Conservation (phyloP, 2,888 invertebrate genomes). For the Furcula furcula region DNA sequence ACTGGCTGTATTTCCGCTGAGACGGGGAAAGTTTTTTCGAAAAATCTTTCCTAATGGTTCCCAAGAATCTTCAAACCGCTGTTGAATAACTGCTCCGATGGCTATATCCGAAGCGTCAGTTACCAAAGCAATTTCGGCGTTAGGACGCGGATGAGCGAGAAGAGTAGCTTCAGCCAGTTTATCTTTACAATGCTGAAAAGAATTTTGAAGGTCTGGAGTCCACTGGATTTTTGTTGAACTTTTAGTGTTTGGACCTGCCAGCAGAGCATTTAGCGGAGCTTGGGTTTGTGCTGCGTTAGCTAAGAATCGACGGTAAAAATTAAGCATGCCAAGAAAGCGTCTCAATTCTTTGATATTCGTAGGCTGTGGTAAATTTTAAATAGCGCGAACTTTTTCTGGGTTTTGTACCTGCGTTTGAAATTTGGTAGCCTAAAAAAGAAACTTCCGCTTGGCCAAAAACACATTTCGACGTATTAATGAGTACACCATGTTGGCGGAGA, state of each 20-base stretch:
- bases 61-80: conserved; percentile 26
- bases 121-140: conserved; percentile 32
- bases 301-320: conserved; percentile 23
- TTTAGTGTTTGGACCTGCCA: conserved; percentile 27
- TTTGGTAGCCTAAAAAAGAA: conserved; percentile 13
- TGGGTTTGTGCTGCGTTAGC: conserved; percentile 14
- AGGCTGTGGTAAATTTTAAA: conserved; percentile 10
- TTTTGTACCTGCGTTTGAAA: conserved; percentile 8
- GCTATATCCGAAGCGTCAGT: conserved; percentile 50
- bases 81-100: conserved; percentile 51
- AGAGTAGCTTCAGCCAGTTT: conserved; percentile 33
- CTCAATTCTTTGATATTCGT: conserved; percentile 16
- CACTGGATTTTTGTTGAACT: conserved; percentile 27
- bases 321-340: conserved; percentile 24
- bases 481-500: conserved; percentile 9
- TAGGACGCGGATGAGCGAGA: conserved; percentile 36
- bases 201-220: conserved; percentile 16
- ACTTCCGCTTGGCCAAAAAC: conserved; percentile 7
- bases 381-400: conserved; percentile 6
- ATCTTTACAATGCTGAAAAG: conserved; percentile 32
- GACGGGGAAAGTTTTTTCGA: conserved; percentile 38
- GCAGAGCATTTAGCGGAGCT: conserved; percentile 8
- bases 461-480: conserved; percentile 13
- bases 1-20: conserved; percentile 41
- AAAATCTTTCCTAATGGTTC: conserved; percentile 50